These are phyloP conservation scores for Acanthococcus lagerstroemiae DNA, from an alignment of 2,888 invertebrate species.

Conservation along the genomic window DNA sequence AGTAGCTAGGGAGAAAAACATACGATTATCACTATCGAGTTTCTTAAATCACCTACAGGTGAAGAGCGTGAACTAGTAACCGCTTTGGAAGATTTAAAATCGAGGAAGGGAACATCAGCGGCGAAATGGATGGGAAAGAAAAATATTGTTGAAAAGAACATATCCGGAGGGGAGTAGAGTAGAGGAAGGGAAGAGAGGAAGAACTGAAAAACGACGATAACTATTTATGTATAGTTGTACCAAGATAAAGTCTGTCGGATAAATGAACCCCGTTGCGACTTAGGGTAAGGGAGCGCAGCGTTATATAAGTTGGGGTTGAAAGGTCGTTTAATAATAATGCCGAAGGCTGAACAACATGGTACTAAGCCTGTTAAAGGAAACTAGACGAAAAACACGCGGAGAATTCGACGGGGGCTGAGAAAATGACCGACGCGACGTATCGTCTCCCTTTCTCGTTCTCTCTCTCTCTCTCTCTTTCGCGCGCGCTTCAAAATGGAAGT, in stretches of 20 bases:
- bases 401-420: slow-evolving; percentile 11
- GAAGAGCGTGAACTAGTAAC: no score
- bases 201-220: slow-evolving; percentile 11
- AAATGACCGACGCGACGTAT: slow-evolving; percentile 31
- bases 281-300: slow-evolving; percentile 19
- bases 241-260: slow-evolving; percentile 15
- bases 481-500: background rate
- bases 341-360: slow-evolving; percentile 29
- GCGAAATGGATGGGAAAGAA: background rate
- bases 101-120: background rate
- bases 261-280: slow-evolving; percentile 19
- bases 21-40: no score
- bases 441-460: slow-evolving; percentile 5
- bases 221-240: slow-evolving; percentile 14
- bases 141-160: background rate
- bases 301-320: slow-evolving; percentile 26
- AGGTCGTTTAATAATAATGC: slow-evolving; percentile 31
- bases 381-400: slow-evolving; percentile 2
- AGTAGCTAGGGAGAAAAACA: no score
- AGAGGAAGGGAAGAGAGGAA: background rate
- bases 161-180: background rate
- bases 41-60: no score
- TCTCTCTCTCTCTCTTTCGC: no score
- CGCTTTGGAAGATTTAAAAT: no score
- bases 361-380: slow-evolving; percentile 21